A percentile compares a stretch with the other conserved stretches of the same genome.
These are phyloP conservation scores for Cyanoliseus patagonus DNA, from an alignment of 2,113 vertebrate genomes.

Conservation along the genomic window DNA sequence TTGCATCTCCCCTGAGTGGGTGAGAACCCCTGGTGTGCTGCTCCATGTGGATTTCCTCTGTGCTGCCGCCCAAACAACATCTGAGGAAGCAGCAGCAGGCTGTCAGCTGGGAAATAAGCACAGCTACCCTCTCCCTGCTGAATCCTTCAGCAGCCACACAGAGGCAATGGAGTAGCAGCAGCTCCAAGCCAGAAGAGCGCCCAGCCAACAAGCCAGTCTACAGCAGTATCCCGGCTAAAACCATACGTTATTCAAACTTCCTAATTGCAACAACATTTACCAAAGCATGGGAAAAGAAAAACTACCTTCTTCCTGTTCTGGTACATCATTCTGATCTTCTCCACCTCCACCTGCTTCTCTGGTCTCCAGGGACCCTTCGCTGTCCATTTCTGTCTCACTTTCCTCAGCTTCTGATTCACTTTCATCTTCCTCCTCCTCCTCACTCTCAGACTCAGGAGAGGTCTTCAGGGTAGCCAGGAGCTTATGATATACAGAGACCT, in stretches of 20 bases:
- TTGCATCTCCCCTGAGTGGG: constrained; percentile 6
- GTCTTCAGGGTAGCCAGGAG: constrained; percentile 87
- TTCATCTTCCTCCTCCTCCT: constrained; percentile 70
- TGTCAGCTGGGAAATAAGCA: not conserved
- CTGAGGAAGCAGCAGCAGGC: constrained; percentile 29
- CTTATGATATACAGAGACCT: constrained; percentile 85
- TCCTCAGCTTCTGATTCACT: constrained; percentile 67
- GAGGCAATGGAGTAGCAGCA: not conserved
- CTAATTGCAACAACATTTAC: not conserved
- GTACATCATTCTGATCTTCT: not conserved
- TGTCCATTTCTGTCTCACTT: constrained; percentile 60
- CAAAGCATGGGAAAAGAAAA: not conserved
- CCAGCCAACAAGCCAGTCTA: not conserved
- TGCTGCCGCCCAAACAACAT: constrained; percentile 59
- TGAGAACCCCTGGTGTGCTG: constrained; percentile 54
- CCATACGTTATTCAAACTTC: fast-evolving
- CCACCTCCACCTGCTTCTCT: not conserved
- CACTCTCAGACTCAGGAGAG: constrained; percentile 70
- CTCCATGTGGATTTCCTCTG: constrained; percentile 45
- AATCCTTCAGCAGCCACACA: not conserved
- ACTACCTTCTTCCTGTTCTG: constrained; percentile 38
- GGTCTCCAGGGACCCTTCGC: not conserved
- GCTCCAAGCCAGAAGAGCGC: not conserved
- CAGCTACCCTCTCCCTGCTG: not conserved
- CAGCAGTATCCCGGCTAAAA: not conserved